A percentile compares a stretch with the other conserved stretches of the same genome.
Conservation (phyloP, 2,888 invertebrate genomes). For the Andricus quercusramuli region DNA sequence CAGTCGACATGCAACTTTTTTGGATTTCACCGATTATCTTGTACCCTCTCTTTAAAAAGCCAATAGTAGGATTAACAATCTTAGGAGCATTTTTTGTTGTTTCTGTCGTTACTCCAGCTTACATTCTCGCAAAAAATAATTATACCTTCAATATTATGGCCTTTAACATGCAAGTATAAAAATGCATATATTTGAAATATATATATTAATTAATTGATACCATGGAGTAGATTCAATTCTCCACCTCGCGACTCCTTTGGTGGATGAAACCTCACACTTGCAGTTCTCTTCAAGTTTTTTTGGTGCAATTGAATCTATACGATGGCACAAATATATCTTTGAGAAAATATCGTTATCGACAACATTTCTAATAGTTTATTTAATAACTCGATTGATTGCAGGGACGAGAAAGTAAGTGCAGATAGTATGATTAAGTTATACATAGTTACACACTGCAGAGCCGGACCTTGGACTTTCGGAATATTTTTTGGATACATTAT, state of each 20-base stretch:
- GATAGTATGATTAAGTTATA: neutral
- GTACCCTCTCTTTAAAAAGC: conserved; percentile 78
- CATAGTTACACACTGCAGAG: conserved; percentile 10
- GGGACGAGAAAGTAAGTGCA: neutral
- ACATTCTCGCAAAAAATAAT: conserved; percentile 68
- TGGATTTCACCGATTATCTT: conserved; percentile 81
- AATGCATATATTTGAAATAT: too few species aligned
- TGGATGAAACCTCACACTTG: too few species aligned
- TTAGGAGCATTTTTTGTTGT: conserved; percentile 62
- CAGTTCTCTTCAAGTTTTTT: too few species aligned
- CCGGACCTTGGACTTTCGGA: neutral
- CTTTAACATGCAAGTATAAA: neutral
- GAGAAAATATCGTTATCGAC: too few species aligned
- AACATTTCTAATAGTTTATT: neutral
- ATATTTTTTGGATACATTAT: too few species aligned
- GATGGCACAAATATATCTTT: too few species aligned
- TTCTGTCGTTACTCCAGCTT: conserved; percentile 70
- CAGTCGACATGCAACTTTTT: conserved; percentile 82
- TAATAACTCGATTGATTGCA: neutral
- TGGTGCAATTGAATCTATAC: too few species aligned
- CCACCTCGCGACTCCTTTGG: too few species aligned
- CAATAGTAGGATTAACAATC: conserved; percentile 71
- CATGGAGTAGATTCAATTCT: neutral
- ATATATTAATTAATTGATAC: neutral
- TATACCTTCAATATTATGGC: neutral